Base-by-base conservation (phyloP, 1,140 invertebrate species). In the Galendromus occidentalis region DNA sequence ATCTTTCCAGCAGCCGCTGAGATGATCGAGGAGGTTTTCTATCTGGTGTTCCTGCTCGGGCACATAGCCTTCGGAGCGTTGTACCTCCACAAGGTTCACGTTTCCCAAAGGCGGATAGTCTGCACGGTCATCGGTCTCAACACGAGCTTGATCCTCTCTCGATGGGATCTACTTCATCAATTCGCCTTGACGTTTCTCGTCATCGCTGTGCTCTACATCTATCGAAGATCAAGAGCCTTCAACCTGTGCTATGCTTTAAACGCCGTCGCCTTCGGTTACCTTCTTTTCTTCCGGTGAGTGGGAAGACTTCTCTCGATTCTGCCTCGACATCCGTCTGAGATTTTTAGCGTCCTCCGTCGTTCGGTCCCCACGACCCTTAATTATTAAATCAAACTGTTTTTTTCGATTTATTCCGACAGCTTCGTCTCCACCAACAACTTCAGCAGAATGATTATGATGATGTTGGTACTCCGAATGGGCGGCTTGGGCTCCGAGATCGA, bases 401-500 rank as follows among this genome's bases (percentile, higher is more conserved):
- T 39, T 39, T 39, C 33, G 33, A 6, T 39, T 6, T 39, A 6
- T 39, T 9, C 33, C 4, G 9, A 17, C 22, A 59, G 51, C 25
- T 25, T 59, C 14, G 25, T 14, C 4, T 59, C n/a, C 22, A 33
- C 14, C 25, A 59, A 59, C 22, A 59, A 59, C 33, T 59, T 59
- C 22, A 59, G 51, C 51, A 59, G 25, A 4, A 59, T 59, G 51
- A 59, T 59, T 25, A 59, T 59, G 51, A 59, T 59, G 51, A 59
- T 59, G 51, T 25, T 59, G 33, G 51, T 25, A 22, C 22, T 59
- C 25, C 25, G 51, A 22, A 59, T 59, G 51, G 51, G 17, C 2
- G 51, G 51, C 22, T 25, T 59, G 22, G 51, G 51, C 14, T 25
- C 22, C 6, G 51, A 59, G 33, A 25, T 59, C 25, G 33, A 33